Evolutionary conservation across 2,113 vertebrate species (phyloP).

Genomic region (Xerus inauris): DNA sequence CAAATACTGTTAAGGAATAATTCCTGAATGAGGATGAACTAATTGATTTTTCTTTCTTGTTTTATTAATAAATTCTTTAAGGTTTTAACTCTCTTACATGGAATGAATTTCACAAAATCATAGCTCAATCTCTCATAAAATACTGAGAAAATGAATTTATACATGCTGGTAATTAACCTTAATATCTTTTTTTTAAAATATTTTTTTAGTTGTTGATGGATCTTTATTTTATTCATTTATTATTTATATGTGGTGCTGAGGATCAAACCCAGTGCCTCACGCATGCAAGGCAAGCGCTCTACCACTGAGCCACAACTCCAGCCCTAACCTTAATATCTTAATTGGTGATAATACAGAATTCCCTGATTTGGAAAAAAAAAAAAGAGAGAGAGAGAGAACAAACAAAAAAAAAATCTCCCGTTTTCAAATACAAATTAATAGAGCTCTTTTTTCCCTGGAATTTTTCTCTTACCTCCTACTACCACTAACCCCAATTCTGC

Average conservation of each 20-base stretch:
- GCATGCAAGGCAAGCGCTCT: too few species aligned
- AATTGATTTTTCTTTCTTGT: not conserved
- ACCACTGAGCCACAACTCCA: too few species aligned
- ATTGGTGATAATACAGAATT: conserved; percentile 14
- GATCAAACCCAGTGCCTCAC: too few species aligned
- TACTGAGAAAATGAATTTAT: conserved; percentile 43
- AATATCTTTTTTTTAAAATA: too few species aligned
- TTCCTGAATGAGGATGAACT: not conserved
- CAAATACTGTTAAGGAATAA: not conserved
- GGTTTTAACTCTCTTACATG: not conserved
- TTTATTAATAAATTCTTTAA: conserved; percentile 24
- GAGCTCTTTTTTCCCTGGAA: not conserved
- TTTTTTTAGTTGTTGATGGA: too few species aligned
- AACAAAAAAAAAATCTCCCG: not conserved
- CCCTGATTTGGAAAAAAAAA: not conserved
- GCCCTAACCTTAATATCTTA: conserved; percentile 1
- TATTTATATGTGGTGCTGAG: too few species aligned
- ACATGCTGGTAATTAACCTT: not conserved
- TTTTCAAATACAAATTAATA: not conserved
- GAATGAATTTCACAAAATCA: conserved; percentile 39
- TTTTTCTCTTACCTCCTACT: not conserved
- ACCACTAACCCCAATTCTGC: not conserved
- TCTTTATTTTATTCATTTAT: too few species aligned
- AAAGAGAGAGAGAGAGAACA: too few species aligned
- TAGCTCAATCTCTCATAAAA: not conserved